phyloP scores from a whole-genome alignment of 2,888 invertebrate species.

The Unio delphinus region DNA sequence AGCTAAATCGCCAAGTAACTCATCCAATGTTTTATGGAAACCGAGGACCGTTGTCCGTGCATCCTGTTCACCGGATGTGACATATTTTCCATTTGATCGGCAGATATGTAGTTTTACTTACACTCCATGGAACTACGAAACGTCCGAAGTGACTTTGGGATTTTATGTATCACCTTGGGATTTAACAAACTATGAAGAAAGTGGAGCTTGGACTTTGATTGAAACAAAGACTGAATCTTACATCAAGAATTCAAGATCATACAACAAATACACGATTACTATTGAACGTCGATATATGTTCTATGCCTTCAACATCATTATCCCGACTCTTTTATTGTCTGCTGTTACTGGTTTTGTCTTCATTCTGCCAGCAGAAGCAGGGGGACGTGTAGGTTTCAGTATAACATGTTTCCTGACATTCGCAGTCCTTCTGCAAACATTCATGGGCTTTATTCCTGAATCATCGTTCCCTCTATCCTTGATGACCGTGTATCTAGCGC shows the following conservation, averaged over 20 bases:
- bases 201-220: background rate
- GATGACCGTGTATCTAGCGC: background rate
- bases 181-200: background rate
- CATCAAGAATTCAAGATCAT: background rate
- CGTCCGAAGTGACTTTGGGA: background rate
- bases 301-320: background rate
- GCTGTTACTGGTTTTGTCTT: background rate
- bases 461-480: background rate
- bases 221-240: conserved; percentile 1
- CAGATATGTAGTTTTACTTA: background rate
- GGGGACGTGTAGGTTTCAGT: conserved; percentile 1
- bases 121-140: background rate
- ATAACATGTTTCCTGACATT: background rate
- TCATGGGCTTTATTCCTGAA: background rate
- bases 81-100: conserved; percentile 1
- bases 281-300: background rate
- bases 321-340: background rate
- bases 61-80: conserved; percentile 2
- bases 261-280: background rate
- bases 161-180: background rate
- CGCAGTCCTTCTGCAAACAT: background rate
- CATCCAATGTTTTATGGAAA: background rate
- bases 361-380: background rate
- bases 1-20: background rate
- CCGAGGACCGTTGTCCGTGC: background rate